Percentiles rank a stretch among this genome's conserved stretches.
phyloP scores from a whole-genome alignment of 2,113 vertebrate genomes.

The Notothenia coriiceps region DNA sequence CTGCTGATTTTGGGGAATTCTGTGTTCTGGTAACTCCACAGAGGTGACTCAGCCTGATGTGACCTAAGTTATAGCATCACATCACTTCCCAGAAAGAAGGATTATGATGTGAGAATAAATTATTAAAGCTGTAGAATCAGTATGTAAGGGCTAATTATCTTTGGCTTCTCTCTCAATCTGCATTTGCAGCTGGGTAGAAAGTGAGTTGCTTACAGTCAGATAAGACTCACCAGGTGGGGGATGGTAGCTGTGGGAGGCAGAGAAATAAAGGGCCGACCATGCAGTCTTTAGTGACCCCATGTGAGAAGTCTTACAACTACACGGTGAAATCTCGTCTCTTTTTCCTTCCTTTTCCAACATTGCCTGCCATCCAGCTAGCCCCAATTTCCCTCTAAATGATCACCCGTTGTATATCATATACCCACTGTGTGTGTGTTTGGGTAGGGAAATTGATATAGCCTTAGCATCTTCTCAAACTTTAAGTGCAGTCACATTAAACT shows the following conservation, averaged over 20 bases:
- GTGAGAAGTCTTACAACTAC: constrained; percentile 46
- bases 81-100: constrained; percentile 64
- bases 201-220: constrained; percentile 14
- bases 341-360: constrained; percentile 9
- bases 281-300: constrained; percentile 55
- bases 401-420: constrained; percentile 1
- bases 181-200: constrained; percentile 11
- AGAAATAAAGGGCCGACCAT: constrained; percentile 56
- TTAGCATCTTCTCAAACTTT: neutral
- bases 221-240: constrained; percentile 39
- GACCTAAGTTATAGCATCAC: constrained; percentile 32
- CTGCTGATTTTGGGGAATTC: constrained; percentile 59
- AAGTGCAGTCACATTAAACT: neutral
- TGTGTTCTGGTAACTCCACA: constrained; percentile 60
- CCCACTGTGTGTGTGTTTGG: neutral
- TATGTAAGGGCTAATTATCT: constrained; percentile 8
- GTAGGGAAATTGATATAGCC: neutral
- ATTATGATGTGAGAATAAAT: constrained; percentile 30
- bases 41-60: constrained; percentile 60
- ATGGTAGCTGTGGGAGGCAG: constrained; percentile 28
- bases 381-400: constrained; percentile 27
- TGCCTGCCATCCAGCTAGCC: constrained; percentile 11
- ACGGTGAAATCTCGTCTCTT: constrained; percentile 27
- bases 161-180: neutral
- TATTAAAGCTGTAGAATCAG: constrained; percentile 7